Conservation (phyloP, 2,113 vertebrate genomes). For the Syngnathus typhle region DNA sequence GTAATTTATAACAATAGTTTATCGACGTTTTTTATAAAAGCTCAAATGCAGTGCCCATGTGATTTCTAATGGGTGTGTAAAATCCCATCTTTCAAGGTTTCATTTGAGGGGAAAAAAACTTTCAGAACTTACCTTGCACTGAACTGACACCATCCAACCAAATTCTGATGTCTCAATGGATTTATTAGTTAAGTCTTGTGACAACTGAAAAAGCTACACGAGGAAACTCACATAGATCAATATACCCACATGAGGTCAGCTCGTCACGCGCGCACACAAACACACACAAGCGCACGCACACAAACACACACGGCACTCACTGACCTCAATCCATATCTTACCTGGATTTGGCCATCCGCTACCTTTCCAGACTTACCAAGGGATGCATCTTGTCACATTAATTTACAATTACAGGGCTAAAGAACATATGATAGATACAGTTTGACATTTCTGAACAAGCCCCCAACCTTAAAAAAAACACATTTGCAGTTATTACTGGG, state of each 20-base stretch:
- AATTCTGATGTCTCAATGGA: slow-evolving; percentile 46
- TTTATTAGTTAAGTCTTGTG: slow-evolving; percentile 72
- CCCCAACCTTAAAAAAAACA: neutral
- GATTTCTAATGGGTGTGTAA: neutral
- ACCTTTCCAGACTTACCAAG: slow-evolving; percentile 48
- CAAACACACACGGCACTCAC: slow-evolving; percentile 6
- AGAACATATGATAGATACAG: neutral
- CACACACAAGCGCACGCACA: neutral
- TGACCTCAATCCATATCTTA: slow-evolving; percentile 60
- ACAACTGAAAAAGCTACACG: slow-evolving; percentile 42
- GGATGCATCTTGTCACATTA: slow-evolving; percentile 29
- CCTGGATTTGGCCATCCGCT: slow-evolving; percentile 67
- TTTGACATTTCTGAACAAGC: neutral
- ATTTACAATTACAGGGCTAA: slow-evolving; percentile 36
- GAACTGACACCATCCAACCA: neutral
- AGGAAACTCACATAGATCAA: slow-evolving; percentile 16
- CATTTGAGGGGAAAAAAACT: no score
- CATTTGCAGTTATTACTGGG: neutral
- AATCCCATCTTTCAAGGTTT: neutral
- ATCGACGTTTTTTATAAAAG: neutral
- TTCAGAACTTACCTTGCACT: no score
- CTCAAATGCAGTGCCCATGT: neutral
- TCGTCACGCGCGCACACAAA: neutral
- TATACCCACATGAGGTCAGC: slow-evolving; percentile 60
- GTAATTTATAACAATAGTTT: no score